Conservation (phyloP, 2,888 invertebrate genomes). For the Deladenus siricidicola region DNA sequence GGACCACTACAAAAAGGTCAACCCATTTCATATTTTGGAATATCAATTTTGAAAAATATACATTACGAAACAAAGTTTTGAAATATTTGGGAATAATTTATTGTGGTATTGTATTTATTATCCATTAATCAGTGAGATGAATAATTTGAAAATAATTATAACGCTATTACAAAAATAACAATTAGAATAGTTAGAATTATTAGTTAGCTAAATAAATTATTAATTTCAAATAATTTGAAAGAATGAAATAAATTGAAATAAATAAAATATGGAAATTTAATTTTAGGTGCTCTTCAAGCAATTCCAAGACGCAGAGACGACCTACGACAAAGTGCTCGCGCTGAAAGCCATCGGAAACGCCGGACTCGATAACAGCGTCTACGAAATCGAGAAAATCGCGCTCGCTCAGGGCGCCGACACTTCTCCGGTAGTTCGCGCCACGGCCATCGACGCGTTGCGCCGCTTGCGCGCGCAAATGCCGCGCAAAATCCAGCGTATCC, state of each 20-base stretch:
- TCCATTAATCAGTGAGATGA: no score
- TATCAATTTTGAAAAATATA: no score
- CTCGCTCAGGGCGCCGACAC: constrained; percentile 36
- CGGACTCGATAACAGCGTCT: constrained; percentile 39
- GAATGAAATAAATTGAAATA: no score
- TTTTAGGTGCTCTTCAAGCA: constrained; percentile 24
- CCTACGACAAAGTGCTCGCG: constrained; percentile 42
- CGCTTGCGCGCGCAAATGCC: constrained; percentile 26
- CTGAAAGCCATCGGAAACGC: constrained; percentile 50
- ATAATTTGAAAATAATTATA: no score
- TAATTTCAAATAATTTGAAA: no score
- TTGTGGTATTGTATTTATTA: no score
- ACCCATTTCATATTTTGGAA: not conserved
- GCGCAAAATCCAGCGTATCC: constrained; percentile 24
- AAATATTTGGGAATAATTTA: no score
- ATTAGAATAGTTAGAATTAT: no score
- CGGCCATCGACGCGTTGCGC: constrained; percentile 35
- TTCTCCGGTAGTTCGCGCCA: constrained; percentile 32
- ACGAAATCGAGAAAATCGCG: constrained; percentile 48
- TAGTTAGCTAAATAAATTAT: no score
- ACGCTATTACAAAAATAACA: no score
- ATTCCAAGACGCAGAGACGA: constrained; percentile 19
- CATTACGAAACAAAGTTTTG: no score
- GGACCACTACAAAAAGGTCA: constrained; percentile 28
- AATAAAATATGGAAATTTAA: no score